Evolutionary conservation across 2,888 invertebrate species (phyloP).

Genomic region (Amiota minor): DNA sequence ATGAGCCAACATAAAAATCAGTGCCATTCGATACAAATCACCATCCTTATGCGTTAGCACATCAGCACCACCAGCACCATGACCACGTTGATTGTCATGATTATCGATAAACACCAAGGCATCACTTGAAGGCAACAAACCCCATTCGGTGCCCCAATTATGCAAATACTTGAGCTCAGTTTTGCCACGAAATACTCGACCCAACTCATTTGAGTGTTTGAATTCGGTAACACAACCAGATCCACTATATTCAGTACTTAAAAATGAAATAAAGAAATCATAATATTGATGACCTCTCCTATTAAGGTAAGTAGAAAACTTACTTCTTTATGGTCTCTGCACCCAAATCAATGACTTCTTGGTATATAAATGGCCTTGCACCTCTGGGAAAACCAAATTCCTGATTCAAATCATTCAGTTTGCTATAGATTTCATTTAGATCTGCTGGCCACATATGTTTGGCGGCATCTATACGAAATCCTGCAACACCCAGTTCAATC

Average conservation of each 20-base stretch:
- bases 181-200: slow-evolving; percentile 75
- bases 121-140: slow-evolving; percentile 75
- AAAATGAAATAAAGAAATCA: slow-evolving; percentile 61
- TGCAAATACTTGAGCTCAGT: slow-evolving; percentile 78
- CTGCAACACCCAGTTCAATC: slow-evolving; percentile 82
- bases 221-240: slow-evolving; percentile 85
- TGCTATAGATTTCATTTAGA: slow-evolving; percentile 73
- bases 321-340: slow-evolving; percentile 69
- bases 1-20: slow-evolving; percentile 89
- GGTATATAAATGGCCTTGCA: slow-evolving; percentile 80
- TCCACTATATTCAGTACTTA: slow-evolving; percentile 73
- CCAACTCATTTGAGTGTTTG: slow-evolving; percentile 68
- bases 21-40: slow-evolving; percentile 81
- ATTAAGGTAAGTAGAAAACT: slow-evolving; percentile 24
- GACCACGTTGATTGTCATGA: slow-evolving; percentile 90
- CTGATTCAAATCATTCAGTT: slow-evolving; percentile 77
- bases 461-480: slow-evolving; percentile 85
- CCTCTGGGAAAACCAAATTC: slow-evolving; percentile 78
- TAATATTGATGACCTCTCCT: not conserved
- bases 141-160: slow-evolving; percentile 80
- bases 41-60: slow-evolving; percentile 75
- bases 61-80: slow-evolving; percentile 77
- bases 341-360: slow-evolving; percentile 83
- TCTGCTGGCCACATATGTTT: slow-evolving; percentile 87
- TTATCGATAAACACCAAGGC: slow-evolving; percentile 88